These are phyloP conservation scores for Patella depressa DNA, from an alignment of 2,888 invertebrate species.

Conservation along the genomic window DNA sequence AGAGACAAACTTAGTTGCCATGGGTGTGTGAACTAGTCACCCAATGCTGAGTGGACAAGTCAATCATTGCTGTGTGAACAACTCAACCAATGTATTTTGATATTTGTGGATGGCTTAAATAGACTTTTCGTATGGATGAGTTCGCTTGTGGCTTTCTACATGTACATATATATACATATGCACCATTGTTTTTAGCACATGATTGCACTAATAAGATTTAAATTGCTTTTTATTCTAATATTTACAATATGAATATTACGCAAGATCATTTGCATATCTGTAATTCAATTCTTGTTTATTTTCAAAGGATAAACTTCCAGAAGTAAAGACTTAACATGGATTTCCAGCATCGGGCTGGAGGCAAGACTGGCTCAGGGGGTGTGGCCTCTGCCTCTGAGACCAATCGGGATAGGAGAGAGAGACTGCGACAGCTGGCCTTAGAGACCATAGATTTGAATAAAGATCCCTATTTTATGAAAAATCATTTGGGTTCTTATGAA, in stretches of 20 bases:
- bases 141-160: too few species aligned
- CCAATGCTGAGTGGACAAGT: too few species aligned
- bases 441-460: conserved; percentile 99
- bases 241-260: neutral
- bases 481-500: conserved; percentile 97
- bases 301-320: neutral
- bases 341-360: conserved; percentile 98
- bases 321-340: conserved; percentile 81
- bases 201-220: too few species aligned
- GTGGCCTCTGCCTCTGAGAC: conserved; percentile 99
- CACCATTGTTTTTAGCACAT: too few species aligned
- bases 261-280: neutral
- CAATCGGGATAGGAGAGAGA: conserved; percentile 95
- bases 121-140: too few species aligned
- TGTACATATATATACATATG: too few species aligned
- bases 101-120: too few species aligned
- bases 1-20: too few species aligned
- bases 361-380: conserved; percentile 99
- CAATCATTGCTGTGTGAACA: too few species aligned
- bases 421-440: conserved; percentile 93
- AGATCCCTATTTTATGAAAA: conserved; percentile 99
- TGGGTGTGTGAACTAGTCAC: too few species aligned
- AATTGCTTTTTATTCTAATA: neutral
- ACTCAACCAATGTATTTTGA: too few species aligned
- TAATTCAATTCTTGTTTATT: neutral